A percentile compares a stretch with the other conserved stretches of the same genome.
Conservation (phyloP, 2,797 vertebrate genomes). For the Neopelma chrysocephalum region DNA sequence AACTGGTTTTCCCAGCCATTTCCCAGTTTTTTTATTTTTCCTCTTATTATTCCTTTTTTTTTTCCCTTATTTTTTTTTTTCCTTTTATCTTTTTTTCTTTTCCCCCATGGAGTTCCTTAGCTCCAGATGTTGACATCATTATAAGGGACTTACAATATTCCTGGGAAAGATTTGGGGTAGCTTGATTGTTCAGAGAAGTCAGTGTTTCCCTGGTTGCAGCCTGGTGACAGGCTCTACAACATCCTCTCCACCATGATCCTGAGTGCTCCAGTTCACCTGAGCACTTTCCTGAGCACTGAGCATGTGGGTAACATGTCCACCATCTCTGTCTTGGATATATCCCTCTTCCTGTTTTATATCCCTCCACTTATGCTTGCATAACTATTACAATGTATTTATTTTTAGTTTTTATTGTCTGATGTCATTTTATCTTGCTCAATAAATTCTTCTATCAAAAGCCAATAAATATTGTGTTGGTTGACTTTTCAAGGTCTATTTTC, state of each 20-base stretch:
- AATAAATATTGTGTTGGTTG: neutral
- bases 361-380: neutral
- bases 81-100: fast-evolving
- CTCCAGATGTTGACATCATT: neutral
- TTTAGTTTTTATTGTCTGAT: neutral
- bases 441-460: neutral
- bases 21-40: neutral
- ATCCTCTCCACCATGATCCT: neutral
- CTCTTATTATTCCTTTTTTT: neutral
- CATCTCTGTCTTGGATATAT: neutral
- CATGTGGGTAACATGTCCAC: too few relatives aligned
- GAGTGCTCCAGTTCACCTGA: neutral
- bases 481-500: neutral
- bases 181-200: neutral
- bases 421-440: neutral
- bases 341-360: neutral
- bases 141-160: fast-evolving
- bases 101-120: neutral
- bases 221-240: neutral
- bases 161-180: neutral
- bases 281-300: neutral
- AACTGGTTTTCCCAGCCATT: neutral
- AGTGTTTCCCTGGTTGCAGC: neutral
- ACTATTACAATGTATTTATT: neutral
- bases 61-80: neutral